Conservation (phyloP, 2,797 vertebrate species). For the Emys orbicularis region DNA sequence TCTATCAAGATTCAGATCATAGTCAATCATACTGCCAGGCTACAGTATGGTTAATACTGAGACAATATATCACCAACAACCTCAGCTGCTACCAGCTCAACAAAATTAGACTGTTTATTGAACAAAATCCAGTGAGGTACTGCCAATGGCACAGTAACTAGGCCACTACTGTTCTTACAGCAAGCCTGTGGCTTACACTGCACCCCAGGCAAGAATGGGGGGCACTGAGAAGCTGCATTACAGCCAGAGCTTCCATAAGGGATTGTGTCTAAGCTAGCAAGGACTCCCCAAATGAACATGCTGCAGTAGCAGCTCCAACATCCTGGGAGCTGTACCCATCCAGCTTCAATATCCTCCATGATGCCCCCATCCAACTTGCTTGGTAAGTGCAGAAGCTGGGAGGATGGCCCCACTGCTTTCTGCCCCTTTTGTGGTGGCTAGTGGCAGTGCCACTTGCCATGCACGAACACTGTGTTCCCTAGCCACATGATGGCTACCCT, state of each 20-base stretch:
- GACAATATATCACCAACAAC: constrained; percentile 61
- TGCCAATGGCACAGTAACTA: constrained; percentile 15
- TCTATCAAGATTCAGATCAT: constrained; percentile 55
- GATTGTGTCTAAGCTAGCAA: neutral
- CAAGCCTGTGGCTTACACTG: neutral
- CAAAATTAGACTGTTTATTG: constrained; percentile 48
- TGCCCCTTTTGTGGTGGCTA: neutral
- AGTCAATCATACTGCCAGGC: constrained; percentile 71
- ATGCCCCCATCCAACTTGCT: neutral
- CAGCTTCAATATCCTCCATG: neutral
- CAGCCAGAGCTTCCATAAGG: neutral
- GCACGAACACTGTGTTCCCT: neutral
- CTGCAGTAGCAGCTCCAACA: neutral
- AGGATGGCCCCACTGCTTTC: fast-evolving
- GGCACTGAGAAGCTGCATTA: neutral
- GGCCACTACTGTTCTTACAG: neutral
- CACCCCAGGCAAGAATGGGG: neutral
- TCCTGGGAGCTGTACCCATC: neutral
- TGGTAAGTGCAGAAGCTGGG: neutral
- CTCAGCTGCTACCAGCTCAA: constrained; percentile 63
- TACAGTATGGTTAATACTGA: constrained; percentile 45
- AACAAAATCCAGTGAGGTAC: constrained; percentile 26
- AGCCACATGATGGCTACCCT: neutral
- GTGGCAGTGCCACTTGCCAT: fast-evolving
- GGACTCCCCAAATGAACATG: neutral